Evolutionary conservation across 2,888 invertebrate genomes (phyloP).

Genomic region (Biston betularia): DNA sequence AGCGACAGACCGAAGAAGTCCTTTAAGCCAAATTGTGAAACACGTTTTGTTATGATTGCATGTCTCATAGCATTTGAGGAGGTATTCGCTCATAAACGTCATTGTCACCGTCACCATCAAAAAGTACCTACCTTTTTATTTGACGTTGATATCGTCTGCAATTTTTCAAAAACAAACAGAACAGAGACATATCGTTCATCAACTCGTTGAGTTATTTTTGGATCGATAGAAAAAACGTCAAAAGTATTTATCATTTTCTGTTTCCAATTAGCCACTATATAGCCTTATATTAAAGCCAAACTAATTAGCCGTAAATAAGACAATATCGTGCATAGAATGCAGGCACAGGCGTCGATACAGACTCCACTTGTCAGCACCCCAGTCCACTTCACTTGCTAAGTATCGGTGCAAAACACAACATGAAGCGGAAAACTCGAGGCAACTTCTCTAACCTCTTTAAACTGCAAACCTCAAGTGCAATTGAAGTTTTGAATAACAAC

Average conservation of each 20-base stretch:
- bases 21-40: too few relatives aligned
- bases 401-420: slow-evolving; percentile 7
- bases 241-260: background rate
- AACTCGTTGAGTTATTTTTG: background rate
- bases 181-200: too few relatives aligned
- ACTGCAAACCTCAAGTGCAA: slow-evolving; percentile 3
- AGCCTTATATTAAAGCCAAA: slow-evolving; percentile 1
- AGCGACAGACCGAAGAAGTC: slow-evolving; percentile 48
- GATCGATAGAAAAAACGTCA: background rate
- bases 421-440: slow-evolving; percentile 5
- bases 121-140: too few relatives aligned
- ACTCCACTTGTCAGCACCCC: slow-evolving; percentile 19
- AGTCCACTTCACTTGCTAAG: slow-evolving; percentile 12
- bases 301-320: slow-evolving; percentile 13
- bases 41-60: too few relatives aligned
- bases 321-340: slow-evolving; percentile 14
- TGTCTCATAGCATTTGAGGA: too few relatives aligned
- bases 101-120: too few relatives aligned
- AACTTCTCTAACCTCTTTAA: background rate
- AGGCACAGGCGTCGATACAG: slow-evolving; percentile 21
- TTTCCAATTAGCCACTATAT: background rate
- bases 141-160: too few relatives aligned
- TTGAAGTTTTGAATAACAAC: slow-evolving; percentile 16
- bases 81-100: too few relatives aligned
- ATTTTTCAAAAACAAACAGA: too few relatives aligned